These are phyloP conservation scores for Hydrolagus colliei DNA, from an alignment of 2,797 vertebrate species.

Conservation along the genomic window DNA sequence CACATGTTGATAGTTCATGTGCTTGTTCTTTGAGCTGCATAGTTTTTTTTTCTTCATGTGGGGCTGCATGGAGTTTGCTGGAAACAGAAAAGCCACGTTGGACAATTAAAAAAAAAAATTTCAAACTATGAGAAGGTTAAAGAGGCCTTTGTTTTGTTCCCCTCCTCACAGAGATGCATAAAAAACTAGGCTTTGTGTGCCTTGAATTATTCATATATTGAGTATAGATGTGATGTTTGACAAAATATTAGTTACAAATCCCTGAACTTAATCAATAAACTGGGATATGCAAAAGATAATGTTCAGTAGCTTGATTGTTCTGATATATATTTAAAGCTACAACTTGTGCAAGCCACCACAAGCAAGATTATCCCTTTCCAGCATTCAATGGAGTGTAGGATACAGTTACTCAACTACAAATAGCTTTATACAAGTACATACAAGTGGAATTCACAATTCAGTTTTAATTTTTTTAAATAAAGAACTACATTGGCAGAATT, in stretches of 20 bases:
- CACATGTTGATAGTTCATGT: not conserved
- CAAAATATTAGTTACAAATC: not conserved
- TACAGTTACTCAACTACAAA: not conserved
- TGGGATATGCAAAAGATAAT: not conserved
- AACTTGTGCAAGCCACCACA: not conserved
- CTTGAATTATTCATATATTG: not conserved
- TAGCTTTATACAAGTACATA: slow-evolving; percentile 24
- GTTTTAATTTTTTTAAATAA: slow-evolving; percentile 16
- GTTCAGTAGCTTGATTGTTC: slow-evolving; percentile 10
- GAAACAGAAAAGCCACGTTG: not conserved
- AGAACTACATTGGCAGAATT: slow-evolving; percentile 90
- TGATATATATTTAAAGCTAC: not conserved
- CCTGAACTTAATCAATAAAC: not conserved
- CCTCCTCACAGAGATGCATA: not conserved
- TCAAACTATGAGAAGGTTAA: not conserved
- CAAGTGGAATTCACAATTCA: slow-evolving; percentile 30
- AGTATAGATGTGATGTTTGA: not conserved
- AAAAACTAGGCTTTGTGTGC: not conserved
- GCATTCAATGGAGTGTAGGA: not conserved
- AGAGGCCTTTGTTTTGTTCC: not conserved
- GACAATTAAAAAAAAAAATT: not conserved
- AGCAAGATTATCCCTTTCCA: too few relatives aligned
- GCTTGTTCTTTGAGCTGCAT: not conserved
- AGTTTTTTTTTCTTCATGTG: not conserved
- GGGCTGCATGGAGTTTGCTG: not conserved